Conservation (phyloP, 2,113 vertebrate genomes). For the Perccottus glenii region DNA sequence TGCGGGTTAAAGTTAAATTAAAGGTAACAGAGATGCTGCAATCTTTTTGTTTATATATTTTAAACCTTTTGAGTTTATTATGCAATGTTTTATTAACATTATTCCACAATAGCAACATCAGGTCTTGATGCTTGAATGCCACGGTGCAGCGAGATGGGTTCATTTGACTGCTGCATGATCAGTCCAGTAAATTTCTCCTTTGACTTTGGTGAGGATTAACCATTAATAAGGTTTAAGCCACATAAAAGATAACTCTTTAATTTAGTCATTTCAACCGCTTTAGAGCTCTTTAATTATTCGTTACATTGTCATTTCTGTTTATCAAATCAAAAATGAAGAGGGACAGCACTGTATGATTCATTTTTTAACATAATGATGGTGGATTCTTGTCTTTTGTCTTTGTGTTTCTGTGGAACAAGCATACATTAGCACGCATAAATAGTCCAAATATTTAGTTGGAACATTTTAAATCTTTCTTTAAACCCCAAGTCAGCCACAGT, state of each 20-base stretch:
- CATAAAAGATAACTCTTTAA: slow-evolving; percentile 54
- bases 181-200: slow-evolving; percentile 51
- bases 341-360: background rate
- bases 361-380: background rate
- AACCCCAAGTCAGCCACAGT: no score
- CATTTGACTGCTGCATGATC: slow-evolving; percentile 7
- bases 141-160: no score
- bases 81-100: no score
- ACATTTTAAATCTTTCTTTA: no score
- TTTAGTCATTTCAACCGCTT: slow-evolving; percentile 53
- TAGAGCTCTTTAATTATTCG: slow-evolving; percentile 59
- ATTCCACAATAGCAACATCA: no score
- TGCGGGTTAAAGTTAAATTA: no score
- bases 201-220: slow-evolving; percentile 57
- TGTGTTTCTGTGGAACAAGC: no score
- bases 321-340: slow-evolving; percentile 6
- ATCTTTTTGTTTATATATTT: background rate
- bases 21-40: no score
- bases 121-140: background rate
- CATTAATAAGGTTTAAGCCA: slow-evolving; percentile 64
- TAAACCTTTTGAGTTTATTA: no score
- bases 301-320: slow-evolving; percentile 34
- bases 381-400: no score
- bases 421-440: no score
- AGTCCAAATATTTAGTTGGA: no score